A percentile compares a stretch with the other conserved stretches of the same genome.
Evolutionary conservation across 2,888 invertebrate species (phyloP).

Genomic region (Cheilosia soror): DNA sequence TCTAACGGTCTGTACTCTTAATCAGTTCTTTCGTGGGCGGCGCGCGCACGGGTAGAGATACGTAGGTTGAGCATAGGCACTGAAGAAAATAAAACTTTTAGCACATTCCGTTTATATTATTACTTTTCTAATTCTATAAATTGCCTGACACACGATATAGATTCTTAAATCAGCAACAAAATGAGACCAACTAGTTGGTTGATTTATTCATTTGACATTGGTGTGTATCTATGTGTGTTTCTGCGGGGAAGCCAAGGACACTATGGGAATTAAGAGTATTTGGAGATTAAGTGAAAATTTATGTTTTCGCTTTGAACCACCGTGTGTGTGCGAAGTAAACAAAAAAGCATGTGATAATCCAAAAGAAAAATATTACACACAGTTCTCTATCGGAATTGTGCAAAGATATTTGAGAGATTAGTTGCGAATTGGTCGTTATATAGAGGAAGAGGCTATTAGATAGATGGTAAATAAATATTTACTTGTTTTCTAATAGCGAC

Average conservation of each 20-base stretch:
- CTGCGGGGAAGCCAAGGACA: slow-evolving; percentile 67
- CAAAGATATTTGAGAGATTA: slow-evolving; percentile 42
- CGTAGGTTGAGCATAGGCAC: slow-evolving; percentile 45
- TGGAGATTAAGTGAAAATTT: slow-evolving; percentile 72
- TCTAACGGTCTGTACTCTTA: slow-evolving; percentile 13
- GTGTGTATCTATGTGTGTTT: neutral
- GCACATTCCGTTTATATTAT: slow-evolving; percentile 62
- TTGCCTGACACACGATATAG: slow-evolving; percentile 68
- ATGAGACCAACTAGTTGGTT: slow-evolving; percentile 25
- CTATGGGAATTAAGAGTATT: slow-evolving; percentile 67
- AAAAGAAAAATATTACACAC: slow-evolving; percentile 27
- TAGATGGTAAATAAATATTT: neutral
- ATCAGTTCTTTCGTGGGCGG: slow-evolving; percentile 16
- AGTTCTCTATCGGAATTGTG: slow-evolving; percentile 29
- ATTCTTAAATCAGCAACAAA: slow-evolving; percentile 65
- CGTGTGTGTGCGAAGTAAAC: slow-evolving; percentile 68
- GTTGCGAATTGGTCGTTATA: slow-evolving; percentile 5
- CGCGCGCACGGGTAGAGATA: slow-evolving; percentile 39
- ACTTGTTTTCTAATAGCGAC: too few species aligned
- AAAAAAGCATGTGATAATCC: slow-evolving; percentile 70
- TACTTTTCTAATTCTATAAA: slow-evolving; percentile 70
- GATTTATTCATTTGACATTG: slow-evolving; percentile 18
- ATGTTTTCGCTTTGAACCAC: slow-evolving; percentile 61
- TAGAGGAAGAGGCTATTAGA: neutral
- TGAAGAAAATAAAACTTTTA: slow-evolving; percentile 57